Percentiles rank a stretch among this genome's conserved stretches.
Conservation (phyloP, 2,888 invertebrate species). For the Perizoma affinitatum region DNA sequence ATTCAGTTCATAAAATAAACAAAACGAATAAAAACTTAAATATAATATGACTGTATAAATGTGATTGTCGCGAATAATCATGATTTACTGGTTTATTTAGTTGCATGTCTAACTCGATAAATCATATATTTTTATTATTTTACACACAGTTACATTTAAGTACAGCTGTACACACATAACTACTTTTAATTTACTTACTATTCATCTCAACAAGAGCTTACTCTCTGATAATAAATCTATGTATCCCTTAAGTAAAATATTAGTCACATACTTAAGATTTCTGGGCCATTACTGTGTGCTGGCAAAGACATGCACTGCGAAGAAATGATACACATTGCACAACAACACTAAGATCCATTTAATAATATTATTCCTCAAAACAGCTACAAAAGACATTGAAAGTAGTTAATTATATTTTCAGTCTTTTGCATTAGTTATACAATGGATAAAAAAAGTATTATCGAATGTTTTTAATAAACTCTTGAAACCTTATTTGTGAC, state of each 20-base stretch:
- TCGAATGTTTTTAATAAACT: conserved; percentile 7
- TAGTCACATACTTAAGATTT: conserved; percentile 47
- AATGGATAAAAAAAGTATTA: conserved; percentile 1
- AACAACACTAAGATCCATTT: conserved; percentile 55
- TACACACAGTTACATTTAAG: conserved; percentile 6
- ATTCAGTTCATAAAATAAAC: conserved; percentile 5
- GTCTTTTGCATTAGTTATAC: conserved; percentile 33
- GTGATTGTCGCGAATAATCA: too few species aligned
- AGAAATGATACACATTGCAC: conserved; percentile 21
- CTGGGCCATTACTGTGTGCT: conserved; percentile 53
- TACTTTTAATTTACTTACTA: conserved; percentile 31
- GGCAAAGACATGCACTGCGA: conserved; percentile 49
- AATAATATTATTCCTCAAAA: conserved; percentile 9
- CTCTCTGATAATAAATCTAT: conserved; percentile 56
- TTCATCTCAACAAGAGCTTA: conserved; percentile 45
- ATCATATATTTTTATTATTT: conserved; percentile 1
- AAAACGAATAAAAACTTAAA: neutral
- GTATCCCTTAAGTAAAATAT: conserved; percentile 62
- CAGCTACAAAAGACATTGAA: conserved; percentile 12
- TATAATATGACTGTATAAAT: neutral
- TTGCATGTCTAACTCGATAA: conserved; percentile 8
- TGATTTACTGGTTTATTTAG: neutral
- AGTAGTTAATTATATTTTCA: conserved; percentile 27
- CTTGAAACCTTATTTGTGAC: conserved; percentile 52
- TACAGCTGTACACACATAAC: conserved; percentile 38